Base-by-base conservation (phyloP, 2,113 vertebrate genomes). In the Thomomys bottae region DNA sequence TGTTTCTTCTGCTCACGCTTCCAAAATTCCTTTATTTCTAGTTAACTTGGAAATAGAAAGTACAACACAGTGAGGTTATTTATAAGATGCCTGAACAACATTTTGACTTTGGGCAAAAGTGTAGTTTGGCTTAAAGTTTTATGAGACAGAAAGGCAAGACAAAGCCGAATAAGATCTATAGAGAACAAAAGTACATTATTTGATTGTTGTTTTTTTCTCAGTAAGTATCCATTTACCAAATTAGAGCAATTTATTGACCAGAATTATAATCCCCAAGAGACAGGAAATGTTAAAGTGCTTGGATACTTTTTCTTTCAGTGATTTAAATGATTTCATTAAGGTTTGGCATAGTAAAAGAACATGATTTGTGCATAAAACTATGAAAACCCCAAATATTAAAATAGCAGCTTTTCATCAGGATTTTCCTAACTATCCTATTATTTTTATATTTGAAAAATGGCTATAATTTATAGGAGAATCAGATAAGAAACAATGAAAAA, bases 281-380 rank as follows among this genome's bases (percentile, higher is more conserved):
- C 36, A 76, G 40, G 38, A 85, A 84, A 88, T 72, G 26, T 85
- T 84, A 61, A 59, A 84, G 20, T 80, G 6, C 21, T 91, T 32
- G 20, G 5, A 63, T 17, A 87, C 71, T 78, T 76, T 77, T 36
- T 28, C 38, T 15, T 79, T 40, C 66, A 73, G 75, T 91, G 49
- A 79, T 72, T 91, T 85, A 68, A 93, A 63, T 94, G 11, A 78
- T 73, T 87, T 87, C n/a, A 68, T 84, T 87, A 73, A 49, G 21
- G 23, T 83, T 71, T 93, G 67, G 61, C 59, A 79, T 70, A n/a
- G 36, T 87, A 93, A 77, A 93, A 70, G 70, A 91, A 88, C 17
- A 30, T 61, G n/a, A 83, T 40, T 59, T 89, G 66, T 89, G 76
- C 32, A 70, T 30, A 32, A 49, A 73, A 61, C 76, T 83, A 14